Evolutionary conservation across 2,888 invertebrate genomes (phyloP).

Genomic region (Seira ritae): DNA sequence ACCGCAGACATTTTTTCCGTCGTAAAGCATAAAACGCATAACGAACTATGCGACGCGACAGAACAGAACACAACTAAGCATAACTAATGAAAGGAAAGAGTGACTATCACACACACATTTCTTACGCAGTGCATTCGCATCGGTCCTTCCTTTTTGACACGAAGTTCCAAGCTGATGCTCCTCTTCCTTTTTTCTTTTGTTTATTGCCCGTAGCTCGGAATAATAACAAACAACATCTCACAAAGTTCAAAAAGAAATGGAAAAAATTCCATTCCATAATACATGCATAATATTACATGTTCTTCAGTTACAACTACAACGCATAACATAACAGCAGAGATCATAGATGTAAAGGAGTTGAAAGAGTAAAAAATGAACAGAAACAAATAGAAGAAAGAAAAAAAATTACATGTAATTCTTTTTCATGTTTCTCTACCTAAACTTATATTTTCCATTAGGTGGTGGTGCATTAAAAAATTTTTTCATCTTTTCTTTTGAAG

Average conservation of each 20-base stretch:
- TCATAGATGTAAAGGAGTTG: not conserved
- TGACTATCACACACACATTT: conserved; percentile 5
- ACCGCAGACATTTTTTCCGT: conserved; percentile 15
- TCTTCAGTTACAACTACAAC: not conserved
- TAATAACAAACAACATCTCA: no score
- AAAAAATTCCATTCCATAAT: not conserved
- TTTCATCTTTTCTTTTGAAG: conserved; percentile 13
- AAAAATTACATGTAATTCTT: conserved; percentile 2
- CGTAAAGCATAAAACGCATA: not conserved
- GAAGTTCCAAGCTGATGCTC: conserved; percentile 10
- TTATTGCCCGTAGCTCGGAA: not conserved
- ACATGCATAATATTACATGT: not conserved
- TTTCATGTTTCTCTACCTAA: conserved; percentile 5
- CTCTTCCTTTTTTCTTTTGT: conserved; percentile 1
- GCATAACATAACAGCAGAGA: not conserved
- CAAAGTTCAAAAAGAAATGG: no score
- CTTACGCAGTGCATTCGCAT: not conserved
- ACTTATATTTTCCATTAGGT: conserved; percentile 14
- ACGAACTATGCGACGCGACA: not conserved
- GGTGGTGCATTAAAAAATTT: not conserved
- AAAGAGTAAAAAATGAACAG: not conserved
- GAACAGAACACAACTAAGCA: not conserved
- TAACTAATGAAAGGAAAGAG: conserved; percentile 10
- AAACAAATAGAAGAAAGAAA: not conserved
- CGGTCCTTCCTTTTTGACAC: not conserved